Percentiles rank a stretch among this genome's conserved stretches.
Evolutionary conservation across 2,797 vertebrate genomes (phyloP).

Genomic region (Chrysocyon brachyurus): DNA sequence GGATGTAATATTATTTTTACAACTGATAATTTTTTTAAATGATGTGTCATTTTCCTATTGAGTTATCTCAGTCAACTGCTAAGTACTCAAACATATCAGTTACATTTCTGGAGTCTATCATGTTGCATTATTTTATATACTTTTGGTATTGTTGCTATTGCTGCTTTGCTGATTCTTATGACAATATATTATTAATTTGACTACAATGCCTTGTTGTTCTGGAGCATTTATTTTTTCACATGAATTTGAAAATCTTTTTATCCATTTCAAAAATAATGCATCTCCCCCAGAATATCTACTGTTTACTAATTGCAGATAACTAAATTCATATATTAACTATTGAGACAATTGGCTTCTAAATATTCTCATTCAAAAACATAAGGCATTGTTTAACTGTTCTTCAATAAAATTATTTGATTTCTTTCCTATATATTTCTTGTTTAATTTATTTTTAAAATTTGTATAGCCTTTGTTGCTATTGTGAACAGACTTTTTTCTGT

Average conservation of each 20-base stretch:
- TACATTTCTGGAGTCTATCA: neutral
- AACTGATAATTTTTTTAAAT: conserved; percentile 6
- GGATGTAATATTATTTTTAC: conserved; percentile 17
- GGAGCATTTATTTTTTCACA: neutral
- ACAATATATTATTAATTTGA: neutral
- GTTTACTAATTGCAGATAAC: neutral
- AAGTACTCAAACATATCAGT: neutral
- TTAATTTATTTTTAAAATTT: conserved; percentile 11
- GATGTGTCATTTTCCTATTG: neutral
- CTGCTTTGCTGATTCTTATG: neutral
- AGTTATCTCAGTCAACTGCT: neutral
- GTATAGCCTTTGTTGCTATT: neutral
- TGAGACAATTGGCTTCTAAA: neutral
- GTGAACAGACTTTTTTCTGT: neutral
- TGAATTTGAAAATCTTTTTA: neutral
- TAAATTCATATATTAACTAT: conserved; percentile 2
- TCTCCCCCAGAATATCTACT: neutral
- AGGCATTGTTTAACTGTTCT: neutral
- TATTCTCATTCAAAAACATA: neutral
- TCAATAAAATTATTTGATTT: conserved; percentile 1
- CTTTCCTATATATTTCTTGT: neutral
- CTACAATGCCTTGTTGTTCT: neutral
- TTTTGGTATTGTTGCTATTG: neutral
- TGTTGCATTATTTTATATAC: neutral
- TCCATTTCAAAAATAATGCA: neutral